Evolutionary conservation across 2,113 vertebrate genomes (phyloP).

Genomic region (rat (Rattus norvegicus)): DNA sequence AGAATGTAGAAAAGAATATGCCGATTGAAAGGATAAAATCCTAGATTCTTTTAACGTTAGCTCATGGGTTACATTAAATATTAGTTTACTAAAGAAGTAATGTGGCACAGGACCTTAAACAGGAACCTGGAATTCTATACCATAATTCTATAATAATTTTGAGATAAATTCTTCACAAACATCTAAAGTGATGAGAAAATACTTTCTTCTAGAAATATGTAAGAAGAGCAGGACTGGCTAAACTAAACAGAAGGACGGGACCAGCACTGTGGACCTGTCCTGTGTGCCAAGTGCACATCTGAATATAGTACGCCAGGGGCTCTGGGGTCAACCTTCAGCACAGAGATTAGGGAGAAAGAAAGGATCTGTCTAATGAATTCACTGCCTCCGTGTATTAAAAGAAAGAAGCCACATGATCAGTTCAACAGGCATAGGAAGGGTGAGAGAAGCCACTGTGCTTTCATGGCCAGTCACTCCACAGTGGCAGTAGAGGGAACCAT

Average conservation of each 20-base stretch:
- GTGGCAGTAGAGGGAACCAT: not conserved
- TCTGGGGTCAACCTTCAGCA: not conserved
- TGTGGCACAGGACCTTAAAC: not conserved
- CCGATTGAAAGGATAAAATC: not conserved
- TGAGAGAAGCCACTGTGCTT: not conserved
- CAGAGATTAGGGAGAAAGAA: not conserved
- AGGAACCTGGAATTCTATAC: not conserved
- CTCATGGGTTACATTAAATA: not conserved
- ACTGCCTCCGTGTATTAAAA: not conserved
- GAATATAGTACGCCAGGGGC: not conserved
- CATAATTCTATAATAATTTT: not conserved
- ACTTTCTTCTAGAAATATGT: not conserved
- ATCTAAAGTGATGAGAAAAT: not conserved
- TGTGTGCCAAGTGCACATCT: not conserved
- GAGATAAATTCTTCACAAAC: not conserved
- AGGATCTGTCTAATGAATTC: not conserved
- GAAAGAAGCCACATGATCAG: not conserved
- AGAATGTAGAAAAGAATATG: not conserved
- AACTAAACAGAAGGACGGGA: not conserved
- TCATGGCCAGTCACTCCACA: not conserved
- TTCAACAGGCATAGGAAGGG: not conserved
- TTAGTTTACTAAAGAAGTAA: constrained; percentile 2
- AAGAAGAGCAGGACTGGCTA: not conserved
- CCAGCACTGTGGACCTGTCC: too few species aligned
- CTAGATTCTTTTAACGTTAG: constrained; percentile 2